Evolutionary conservation across 2,888 invertebrate genomes (phyloP), one percentile per base, ranked within the genome.

Genomic region (Tenthredo scrophulariae): DNA sequence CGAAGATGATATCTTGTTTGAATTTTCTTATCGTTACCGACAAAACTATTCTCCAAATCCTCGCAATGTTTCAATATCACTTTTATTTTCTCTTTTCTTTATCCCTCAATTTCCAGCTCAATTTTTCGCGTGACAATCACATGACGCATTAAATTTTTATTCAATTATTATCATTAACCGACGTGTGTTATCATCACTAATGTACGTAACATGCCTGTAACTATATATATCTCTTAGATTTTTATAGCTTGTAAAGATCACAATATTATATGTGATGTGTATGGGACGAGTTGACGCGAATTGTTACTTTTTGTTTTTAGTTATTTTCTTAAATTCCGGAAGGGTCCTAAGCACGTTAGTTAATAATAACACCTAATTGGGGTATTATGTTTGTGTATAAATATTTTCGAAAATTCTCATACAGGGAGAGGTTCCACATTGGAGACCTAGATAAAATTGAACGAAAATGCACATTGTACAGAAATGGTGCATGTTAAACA

Each of bases 361-460:
- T 72, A 75, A 83, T 83, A 29, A 62, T 82, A 43, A 54, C n/a
- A 54, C 18, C 2, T 79, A 46, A 80, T 85, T 50, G 80, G 70
- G 54, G 54, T 46, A 46, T 85, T 65, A 67, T 37, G 26, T 82
- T 82, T 70, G 43, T 85, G 50, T 80, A 85, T 82, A 82, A 82
- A 85, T 82, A 82, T 82, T 82, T 85, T 82, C 54, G 2, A 33
- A 86, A 54, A 85, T 84, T 86, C 72, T 85, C 75, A 87, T 87
- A 87, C 86, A 87, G 86, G 86, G 77, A 87, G 85, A 84, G 86
- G 86, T 85, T 84, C 82, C 85, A 85, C 83, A 80, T 82, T 87
- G 86, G 84, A 86, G 80, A 50, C 50, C 43, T 37, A 62, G 40
- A 43, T 29, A 62, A 62, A 62, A 75, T 67, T 67, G 33, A 67